phyloP scores from a whole-genome alignment of 2,888 invertebrate genomes.

The Drosophila tripunctata region DNA sequence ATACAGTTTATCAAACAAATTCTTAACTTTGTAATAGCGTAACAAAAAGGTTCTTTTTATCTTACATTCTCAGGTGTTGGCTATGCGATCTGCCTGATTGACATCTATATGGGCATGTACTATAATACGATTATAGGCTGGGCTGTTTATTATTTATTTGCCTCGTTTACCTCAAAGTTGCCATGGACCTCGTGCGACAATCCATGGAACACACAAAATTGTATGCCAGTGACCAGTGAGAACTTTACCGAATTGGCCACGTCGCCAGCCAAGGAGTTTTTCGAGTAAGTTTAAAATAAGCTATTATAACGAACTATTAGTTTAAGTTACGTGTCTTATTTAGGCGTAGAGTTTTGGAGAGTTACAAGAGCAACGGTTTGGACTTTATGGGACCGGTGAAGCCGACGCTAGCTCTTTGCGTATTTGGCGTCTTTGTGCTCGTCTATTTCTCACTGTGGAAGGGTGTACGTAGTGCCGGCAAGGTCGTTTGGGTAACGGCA shows the following conservation, averaged over 20 bases:
- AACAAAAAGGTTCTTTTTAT: no score
- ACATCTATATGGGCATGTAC: constrained; percentile 98
- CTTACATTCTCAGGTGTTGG: constrained; percentile 90
- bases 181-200: constrained; percentile 96
- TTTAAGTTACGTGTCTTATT: not conserved
- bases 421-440: constrained; percentile 94
- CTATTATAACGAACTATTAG: accelerated
- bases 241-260: constrained; percentile 86
- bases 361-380: constrained; percentile 92
- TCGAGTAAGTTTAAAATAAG: constrained; percentile 88
- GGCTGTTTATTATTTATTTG: constrained; percentile 95
- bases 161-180: constrained; percentile 91
- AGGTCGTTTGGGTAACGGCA: constrained; percentile 98
- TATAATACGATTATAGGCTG: constrained; percentile 99
- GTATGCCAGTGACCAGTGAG: constrained; percentile 87
- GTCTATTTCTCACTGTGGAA: constrained; percentile 99
- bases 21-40: no score
- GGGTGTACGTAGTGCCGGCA: constrained; percentile 95
- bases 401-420: constrained; percentile 94
- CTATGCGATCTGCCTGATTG: constrained; percentile 97
- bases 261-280: constrained; percentile 94
- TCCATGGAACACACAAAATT: constrained; percentile 93
- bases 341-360: constrained; percentile 94
- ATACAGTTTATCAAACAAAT: no score
- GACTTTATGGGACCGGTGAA: constrained; percentile 95